phyloP scores from a whole-genome alignment of 2,888 invertebrate genomes.

The Lapara coniferarum region DNA sequence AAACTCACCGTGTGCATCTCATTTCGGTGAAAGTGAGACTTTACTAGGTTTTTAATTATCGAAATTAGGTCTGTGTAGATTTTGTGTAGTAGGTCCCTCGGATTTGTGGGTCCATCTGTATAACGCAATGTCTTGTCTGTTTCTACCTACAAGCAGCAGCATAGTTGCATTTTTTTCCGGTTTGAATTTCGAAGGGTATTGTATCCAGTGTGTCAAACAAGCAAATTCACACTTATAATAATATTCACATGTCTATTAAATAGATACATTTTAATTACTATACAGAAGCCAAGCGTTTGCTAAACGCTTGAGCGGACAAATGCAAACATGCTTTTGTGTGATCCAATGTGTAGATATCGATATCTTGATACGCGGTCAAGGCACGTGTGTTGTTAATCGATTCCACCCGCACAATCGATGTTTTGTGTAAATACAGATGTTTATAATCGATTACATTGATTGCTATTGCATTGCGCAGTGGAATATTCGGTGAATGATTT shows the following conservation, averaged over 20 bases:
- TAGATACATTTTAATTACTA: too few relatives aligned
- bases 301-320: not conserved
- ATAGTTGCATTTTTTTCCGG: too few relatives aligned
- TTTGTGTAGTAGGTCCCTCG: too few relatives aligned
- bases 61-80: not conserved
- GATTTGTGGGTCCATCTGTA: too few relatives aligned
- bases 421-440: conserved; percentile 38
- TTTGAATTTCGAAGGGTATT: too few relatives aligned
- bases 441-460: conserved; percentile 18
- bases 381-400: conserved; percentile 34
- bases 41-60: not conserved
- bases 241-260: too few relatives aligned
- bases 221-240: too few relatives aligned
- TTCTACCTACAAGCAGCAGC: too few relatives aligned
- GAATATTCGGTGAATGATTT: not conserved
- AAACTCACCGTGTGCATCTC: not conserved
- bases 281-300: too few relatives aligned
- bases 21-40: conserved; percentile 7
- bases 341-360: conserved; percentile 27
- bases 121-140: too few relatives aligned
- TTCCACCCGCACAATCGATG: conserved; percentile 31
- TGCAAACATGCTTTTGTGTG: not conserved
- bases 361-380: conserved; percentile 32
- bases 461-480: conserved; percentile 3
- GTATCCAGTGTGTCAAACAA: too few relatives aligned